phyloP scores from a whole-genome alignment of 2,113 vertebrate genomes.

The Mungos mungo region DNA sequence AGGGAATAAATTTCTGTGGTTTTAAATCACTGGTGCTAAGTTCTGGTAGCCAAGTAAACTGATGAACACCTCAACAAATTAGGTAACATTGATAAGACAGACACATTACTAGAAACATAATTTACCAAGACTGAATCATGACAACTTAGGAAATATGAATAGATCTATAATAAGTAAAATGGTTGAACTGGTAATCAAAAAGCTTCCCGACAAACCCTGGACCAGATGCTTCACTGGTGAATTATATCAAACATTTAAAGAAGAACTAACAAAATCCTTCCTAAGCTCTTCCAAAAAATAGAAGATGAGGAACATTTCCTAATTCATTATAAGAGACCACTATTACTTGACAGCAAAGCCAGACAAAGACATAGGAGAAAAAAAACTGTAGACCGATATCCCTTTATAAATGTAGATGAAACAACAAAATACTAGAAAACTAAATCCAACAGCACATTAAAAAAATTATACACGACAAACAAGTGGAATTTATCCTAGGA shows the following conservation, averaged over 20 bases:
- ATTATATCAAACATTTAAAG: background rate
- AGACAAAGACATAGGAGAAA: background rate
- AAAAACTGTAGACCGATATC: background rate
- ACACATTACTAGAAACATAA: background rate
- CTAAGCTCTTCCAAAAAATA: background rate
- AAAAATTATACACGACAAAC: background rate
- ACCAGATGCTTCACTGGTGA: background rate
- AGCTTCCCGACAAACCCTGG: background rate
- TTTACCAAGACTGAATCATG: background rate
- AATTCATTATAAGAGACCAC: background rate
- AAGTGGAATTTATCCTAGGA: background rate
- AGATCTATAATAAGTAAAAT: background rate
- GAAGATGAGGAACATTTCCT: background rate
- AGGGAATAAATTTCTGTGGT: background rate
- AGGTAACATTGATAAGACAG: background rate
- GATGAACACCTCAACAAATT: background rate
- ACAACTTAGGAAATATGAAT: background rate
- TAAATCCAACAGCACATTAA: background rate
- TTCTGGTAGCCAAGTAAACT: background rate
- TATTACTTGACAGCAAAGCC: background rate
- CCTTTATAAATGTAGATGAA: background rate
- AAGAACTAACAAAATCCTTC: background rate
- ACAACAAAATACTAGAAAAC: background rate
- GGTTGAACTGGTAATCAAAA: background rate
- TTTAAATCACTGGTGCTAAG: background rate